These are phyloP conservation scores for Acanthurus lineatus DNA, from an alignment of 2,797 vertebrate genomes.

Conservation along the genomic window DNA sequence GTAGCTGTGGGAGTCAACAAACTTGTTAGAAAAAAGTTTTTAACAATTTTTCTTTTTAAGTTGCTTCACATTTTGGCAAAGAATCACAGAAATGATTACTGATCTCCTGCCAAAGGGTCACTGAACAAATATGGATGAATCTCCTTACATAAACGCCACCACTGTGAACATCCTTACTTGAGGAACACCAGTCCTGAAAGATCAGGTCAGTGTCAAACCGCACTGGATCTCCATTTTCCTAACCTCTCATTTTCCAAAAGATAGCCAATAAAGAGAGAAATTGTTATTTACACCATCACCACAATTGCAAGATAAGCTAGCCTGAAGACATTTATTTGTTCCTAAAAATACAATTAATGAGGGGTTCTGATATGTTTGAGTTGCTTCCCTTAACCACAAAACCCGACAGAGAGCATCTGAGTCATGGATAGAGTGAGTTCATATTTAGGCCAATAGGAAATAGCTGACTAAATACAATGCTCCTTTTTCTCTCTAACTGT, in stretches of 20 bases:
- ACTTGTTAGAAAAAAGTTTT: not conserved
- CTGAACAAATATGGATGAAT: slow-evolving; percentile 25
- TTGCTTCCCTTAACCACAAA: slow-evolving; percentile 58
- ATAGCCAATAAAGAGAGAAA: slow-evolving; percentile 51
- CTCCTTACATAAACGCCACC: not conserved
- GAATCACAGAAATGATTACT: not conserved
- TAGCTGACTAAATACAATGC: slow-evolving; percentile 63
- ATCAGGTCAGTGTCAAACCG: slow-evolving; percentile 57
- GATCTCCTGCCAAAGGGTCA: slow-evolving; percentile 11
- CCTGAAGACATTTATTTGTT: slow-evolving; percentile 63
- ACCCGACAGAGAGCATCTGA: slow-evolving; percentile 45
- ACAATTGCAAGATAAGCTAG: slow-evolving; percentile 66
- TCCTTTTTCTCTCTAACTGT: slow-evolving; percentile 36
- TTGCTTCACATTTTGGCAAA: not conserved
- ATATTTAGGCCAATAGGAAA: slow-evolving; percentile 70
- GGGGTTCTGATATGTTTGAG: slow-evolving; percentile 66
- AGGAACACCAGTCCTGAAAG: slow-evolving; percentile 36
- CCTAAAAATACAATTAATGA: slow-evolving; percentile 81
- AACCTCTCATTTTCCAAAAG: slow-evolving; percentile 60
- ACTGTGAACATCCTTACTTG: slow-evolving; percentile 16
- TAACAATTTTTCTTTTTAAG: not conserved
- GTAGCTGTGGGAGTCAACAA: slow-evolving; percentile 1
- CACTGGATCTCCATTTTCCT: slow-evolving; percentile 57
- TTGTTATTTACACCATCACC: slow-evolving; percentile 63
- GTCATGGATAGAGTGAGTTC: slow-evolving; percentile 62